phyloP scores from a whole-genome alignment of 2,888 invertebrate genomes.

The Julus scanicus region DNA sequence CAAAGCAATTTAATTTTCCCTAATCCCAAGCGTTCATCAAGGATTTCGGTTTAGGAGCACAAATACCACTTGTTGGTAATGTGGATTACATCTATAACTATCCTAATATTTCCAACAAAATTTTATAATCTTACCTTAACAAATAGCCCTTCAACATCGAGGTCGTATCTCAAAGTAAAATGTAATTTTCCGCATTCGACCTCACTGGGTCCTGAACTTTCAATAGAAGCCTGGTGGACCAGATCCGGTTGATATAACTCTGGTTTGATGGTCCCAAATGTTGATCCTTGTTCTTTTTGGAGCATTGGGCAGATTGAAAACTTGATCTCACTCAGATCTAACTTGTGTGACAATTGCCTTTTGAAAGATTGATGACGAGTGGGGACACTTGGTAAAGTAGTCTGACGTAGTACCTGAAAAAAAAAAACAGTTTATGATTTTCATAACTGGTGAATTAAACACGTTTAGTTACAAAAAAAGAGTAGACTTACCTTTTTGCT shows the following conservation, averaged over 20 bases:
- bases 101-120: no score
- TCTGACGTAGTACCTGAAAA: constrained; percentile 79
- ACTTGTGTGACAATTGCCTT: constrained; percentile 81
- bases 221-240: constrained; percentile 78
- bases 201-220: constrained; percentile 73
- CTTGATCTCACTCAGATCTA: constrained; percentile 78
- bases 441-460: not conserved
- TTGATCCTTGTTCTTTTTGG: constrained; percentile 65
- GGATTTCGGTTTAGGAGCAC: no score
- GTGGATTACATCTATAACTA: no score
- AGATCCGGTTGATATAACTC: constrained; percentile 81
- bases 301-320: constrained; percentile 82
- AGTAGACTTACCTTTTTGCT: constrained; percentile 75
- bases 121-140: constrained; percentile 73
- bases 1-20: no score
- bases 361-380: constrained; percentile 85
- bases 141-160: constrained; percentile 81
- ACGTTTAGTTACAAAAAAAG: not conserved
- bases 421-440: no score
- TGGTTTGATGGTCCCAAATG: constrained; percentile 81
- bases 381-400: constrained; percentile 83
- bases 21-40: no score
- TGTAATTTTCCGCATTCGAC: constrained; percentile 83
- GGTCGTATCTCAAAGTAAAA: constrained; percentile 83
- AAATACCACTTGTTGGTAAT: no score